These are phyloP conservation scores for Cyanoramphus novaezelandiae DNA, from an alignment of 2,113 vertebrate genomes.

Conservation along the genomic window DNA sequence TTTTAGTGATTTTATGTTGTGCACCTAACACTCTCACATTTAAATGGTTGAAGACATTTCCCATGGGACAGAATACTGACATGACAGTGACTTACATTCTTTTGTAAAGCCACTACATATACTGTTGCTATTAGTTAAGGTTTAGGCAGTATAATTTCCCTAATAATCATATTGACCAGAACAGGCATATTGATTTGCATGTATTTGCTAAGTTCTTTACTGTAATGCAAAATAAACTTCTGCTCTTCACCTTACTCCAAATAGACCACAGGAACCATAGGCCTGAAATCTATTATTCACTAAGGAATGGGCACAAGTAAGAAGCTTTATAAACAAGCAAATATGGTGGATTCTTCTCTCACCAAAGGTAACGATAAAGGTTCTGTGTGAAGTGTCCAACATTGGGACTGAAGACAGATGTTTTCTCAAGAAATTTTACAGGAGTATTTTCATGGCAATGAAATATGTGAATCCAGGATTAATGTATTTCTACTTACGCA, in stretches of 20 bases:
- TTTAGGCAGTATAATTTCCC: not conserved
- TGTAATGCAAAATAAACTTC: not conserved
- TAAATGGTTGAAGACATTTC: not conserved
- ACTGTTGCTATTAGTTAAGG: not conserved
- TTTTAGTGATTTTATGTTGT: not conserved
- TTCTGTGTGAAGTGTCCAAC: not conserved
- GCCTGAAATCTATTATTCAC: not conserved
- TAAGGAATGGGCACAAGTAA: not conserved
- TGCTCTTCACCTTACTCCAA: not conserved
- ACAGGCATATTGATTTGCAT: not conserved
- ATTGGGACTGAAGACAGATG: not conserved
- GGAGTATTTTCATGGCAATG: not conserved
- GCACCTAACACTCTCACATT: not conserved
- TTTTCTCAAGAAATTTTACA: not conserved
- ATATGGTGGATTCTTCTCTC: not conserved
- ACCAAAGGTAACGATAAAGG: not conserved
- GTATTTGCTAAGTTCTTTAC: not conserved
- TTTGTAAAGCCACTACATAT: not conserved
- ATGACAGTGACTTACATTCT: not conserved
- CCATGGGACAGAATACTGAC: not conserved
- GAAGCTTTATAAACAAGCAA: not conserved
- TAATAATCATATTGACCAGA: not conserved
- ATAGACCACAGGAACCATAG: not conserved
- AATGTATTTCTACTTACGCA: not conserved
- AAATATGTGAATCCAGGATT: not conserved